Base-by-base conservation (phyloP, 2,797 vertebrate species). In the Fratercula arctica region DNA sequence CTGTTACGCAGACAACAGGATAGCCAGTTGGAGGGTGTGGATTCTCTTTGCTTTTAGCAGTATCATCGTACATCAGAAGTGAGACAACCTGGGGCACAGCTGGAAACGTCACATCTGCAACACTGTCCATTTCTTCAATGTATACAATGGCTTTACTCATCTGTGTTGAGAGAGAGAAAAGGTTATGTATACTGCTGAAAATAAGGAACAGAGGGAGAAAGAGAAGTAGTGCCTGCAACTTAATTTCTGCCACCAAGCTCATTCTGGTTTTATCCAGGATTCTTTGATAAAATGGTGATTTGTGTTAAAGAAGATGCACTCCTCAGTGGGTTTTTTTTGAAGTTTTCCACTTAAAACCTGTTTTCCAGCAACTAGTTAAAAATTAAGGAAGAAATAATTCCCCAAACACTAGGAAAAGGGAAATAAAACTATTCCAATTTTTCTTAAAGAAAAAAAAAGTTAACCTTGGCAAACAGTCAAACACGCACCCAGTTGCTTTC, bases 71-170 rank as follows among this genome's bases (percentile, higher is more conserved):
- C 90, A 98, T 94, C 54, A 99, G 97, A 80, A 99, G 97, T 8
- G 98, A 99, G 39, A 99, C 97, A 85, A 99, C 98, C 56, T 98
- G 98, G 17, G 99, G 99, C 75, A 99, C 98, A 8, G 99, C 98
- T 63, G 98, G 98, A 97, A 99, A 99, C 9, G 98, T 99, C 43
- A 99, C 98, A 46, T 99, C 99, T 54, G 98, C 98, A 79, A 99
- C 97, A 45, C 98, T 99, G 97, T 99, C 98, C 98, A 98, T 98
- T 97, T 99, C 99, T 97, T 99, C 99, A 66, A 99, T 98, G 97
- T 99, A 99, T 60, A 99, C 98, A 53, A 98, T 98, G 86, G 98
- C 99, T 97, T 99, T 99, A 96, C 95, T 99, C 98, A 98, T 98
- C 98, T 99, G 77, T 70, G 90, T 64, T 29, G 67, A 59, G 51